Evolutionary conservation across 2,888 invertebrate genomes (phyloP).

Genomic region (Amphipyra berbera): DNA sequence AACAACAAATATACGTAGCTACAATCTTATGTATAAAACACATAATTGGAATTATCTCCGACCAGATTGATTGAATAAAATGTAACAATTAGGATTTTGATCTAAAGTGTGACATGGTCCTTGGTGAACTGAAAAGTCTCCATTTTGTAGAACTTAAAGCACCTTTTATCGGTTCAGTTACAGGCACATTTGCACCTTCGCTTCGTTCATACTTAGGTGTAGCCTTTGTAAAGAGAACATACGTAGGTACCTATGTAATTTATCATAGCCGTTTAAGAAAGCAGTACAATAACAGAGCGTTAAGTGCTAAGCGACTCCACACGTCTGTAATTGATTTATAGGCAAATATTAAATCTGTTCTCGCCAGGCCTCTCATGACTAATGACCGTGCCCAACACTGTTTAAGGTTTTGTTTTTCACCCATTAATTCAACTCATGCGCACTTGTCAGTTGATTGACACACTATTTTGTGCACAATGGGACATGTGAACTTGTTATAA

Average conservation of each 20-base stretch:
- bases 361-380: conserved; percentile 80
- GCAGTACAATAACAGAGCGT: conserved; percentile 77
- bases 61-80: too few species aligned
- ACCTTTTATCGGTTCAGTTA: not conserved
- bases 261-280: conserved; percentile 77
- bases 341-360: conserved; percentile 88
- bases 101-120: not conserved
- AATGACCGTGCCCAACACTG: conserved; percentile 78
- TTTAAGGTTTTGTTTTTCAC: conserved; percentile 79
- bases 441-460: conserved; percentile 80
- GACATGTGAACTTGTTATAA: conserved; percentile 50
- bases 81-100: not conserved
- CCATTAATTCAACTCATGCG: conserved; percentile 71
- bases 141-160: too few species aligned
- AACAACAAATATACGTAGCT: conserved; percentile 33
- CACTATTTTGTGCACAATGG: conserved; percentile 67
- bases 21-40: not conserved
- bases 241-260: conserved; percentile 62
- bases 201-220: not conserved
- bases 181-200: not conserved
- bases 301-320: conserved; percentile 79
- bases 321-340: conserved; percentile 86
- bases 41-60: too few species aligned
- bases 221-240: conserved; percentile 51
- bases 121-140: not conserved